Conservation (phyloP, 2,888 invertebrate genomes). For the Caenorhabditis afra region DNA sequence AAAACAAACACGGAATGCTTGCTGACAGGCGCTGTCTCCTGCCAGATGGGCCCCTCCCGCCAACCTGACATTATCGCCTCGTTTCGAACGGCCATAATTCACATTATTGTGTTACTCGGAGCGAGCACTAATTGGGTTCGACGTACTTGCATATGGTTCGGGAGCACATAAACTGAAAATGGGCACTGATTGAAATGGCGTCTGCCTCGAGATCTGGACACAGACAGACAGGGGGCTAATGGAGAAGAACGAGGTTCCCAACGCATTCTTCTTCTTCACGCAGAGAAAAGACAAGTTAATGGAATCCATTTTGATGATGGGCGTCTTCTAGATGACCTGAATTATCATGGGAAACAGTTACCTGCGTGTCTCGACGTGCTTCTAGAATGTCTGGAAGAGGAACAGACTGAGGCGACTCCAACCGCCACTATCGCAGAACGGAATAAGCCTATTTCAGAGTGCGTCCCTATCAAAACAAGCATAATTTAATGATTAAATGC, state of each 20-base stretch:
- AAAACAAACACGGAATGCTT: constrained; percentile 41
- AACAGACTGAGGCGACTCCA: too few species aligned
- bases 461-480: constrained; percentile 47
- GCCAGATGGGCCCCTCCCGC: constrained; percentile 34
- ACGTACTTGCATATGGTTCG: constrained; percentile 42
- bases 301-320: constrained; percentile 19
- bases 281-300: constrained; percentile 1
- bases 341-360: constrained; percentile 12
- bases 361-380: too few species aligned
- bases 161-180: constrained; percentile 38
- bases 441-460: constrained; percentile 30
- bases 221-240: background rate
- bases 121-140: constrained; percentile 51
- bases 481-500: constrained; percentile 57
- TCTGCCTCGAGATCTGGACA: too few species aligned
- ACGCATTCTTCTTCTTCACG: constrained; percentile 25
- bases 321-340: constrained; percentile 12
- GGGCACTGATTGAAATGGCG: constrained; percentile 31
- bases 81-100: constrained; percentile 35
- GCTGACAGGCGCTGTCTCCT: constrained; percentile 14
- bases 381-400: too few species aligned
- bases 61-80: constrained; percentile 57
- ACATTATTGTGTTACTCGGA: constrained; percentile 52
- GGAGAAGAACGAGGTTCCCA: constrained; percentile 8
- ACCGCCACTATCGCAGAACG: constrained; percentile 41